These are phyloP conservation scores for Trochalopteron elliotii DNA, from an alignment of 2,113 vertebrate species.

Conservation along the genomic window DNA sequence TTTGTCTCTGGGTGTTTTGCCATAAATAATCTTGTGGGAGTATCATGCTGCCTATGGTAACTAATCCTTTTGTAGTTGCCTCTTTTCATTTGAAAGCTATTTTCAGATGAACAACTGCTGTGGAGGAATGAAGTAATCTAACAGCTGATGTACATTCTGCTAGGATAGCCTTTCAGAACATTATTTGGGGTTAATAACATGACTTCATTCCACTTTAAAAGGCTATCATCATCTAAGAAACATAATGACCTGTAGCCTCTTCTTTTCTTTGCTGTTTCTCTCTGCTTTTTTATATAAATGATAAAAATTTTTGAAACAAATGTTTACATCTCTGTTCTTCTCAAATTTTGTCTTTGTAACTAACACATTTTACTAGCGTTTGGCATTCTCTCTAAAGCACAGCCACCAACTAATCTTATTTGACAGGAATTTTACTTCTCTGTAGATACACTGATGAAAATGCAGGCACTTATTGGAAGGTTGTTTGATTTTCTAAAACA, in stretches of 20 bases:
- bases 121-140: conserved; percentile 79
- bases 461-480: not conserved
- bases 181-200: conserved; percentile 73
- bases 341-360: not conserved
- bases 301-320: not conserved
- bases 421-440: not conserved
- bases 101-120: conserved; percentile 89
- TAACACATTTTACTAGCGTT: conserved; percentile 24
- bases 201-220: conserved; percentile 56
- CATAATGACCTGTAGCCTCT: not conserved
- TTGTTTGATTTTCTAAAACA: not conserved
- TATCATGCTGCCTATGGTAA: conserved; percentile 79
- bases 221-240: conserved; percentile 26
- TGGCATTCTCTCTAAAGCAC: not conserved
- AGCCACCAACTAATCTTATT: not conserved
- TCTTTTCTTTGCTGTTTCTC: not conserved
- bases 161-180: conserved; percentile 74
- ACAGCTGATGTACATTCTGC: conserved; percentile 90
- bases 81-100: conserved; percentile 86
- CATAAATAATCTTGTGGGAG: conserved; percentile 80
- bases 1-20: conserved; percentile 60
- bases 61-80: conserved; percentile 88
- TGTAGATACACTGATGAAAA: not conserved
- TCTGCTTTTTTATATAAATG: not conserved
- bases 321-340: not conserved